Evolutionary conservation across 2,113 vertebrate species (phyloP).

Genomic region (Tursiops truncatus): DNA sequence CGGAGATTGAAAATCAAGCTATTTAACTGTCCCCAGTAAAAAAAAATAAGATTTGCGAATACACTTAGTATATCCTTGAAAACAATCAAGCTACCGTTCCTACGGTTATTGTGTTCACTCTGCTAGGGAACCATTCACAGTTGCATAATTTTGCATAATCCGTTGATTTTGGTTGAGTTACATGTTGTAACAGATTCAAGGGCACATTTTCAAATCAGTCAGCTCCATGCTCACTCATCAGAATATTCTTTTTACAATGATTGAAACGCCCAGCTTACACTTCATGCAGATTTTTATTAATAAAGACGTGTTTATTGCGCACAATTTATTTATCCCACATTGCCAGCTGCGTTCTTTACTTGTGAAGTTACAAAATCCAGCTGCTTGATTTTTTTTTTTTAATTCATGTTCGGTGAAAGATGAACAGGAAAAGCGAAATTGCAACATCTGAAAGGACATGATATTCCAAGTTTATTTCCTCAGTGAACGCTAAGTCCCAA

Average conservation of each 20-base stretch:
- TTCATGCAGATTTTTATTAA: conserved; percentile 81
- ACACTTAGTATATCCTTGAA: conserved; percentile 53
- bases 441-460: neutral
- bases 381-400: conserved; percentile 69
- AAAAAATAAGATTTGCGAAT: neutral
- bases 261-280: conserved; percentile 70
- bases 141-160: conserved; percentile 72
- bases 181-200: conserved; percentile 58
- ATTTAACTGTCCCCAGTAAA: neutral
- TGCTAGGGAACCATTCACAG: conserved; percentile 69
- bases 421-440: neutral
- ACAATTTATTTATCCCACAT: conserved; percentile 72
- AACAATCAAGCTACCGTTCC: conserved; percentile 54
- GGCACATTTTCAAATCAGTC: conserved; percentile 69
- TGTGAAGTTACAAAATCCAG: conserved; percentile 63
- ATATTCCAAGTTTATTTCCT: neutral
- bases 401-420: conserved; percentile 37
- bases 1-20: neutral
- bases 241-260: conserved; percentile 74
- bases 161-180: conserved; percentile 68
- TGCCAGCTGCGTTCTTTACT: conserved; percentile 63
- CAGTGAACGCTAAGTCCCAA: neutral
- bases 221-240: conserved; percentile 76
- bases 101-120: conserved; percentile 56
- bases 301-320: conserved; percentile 78